Percentiles rank a stretch among this genome's conserved stretches.
Evolutionary conservation across 2,888 invertebrate species (phyloP).

Genomic region (Candidula unifasciata): DNA sequence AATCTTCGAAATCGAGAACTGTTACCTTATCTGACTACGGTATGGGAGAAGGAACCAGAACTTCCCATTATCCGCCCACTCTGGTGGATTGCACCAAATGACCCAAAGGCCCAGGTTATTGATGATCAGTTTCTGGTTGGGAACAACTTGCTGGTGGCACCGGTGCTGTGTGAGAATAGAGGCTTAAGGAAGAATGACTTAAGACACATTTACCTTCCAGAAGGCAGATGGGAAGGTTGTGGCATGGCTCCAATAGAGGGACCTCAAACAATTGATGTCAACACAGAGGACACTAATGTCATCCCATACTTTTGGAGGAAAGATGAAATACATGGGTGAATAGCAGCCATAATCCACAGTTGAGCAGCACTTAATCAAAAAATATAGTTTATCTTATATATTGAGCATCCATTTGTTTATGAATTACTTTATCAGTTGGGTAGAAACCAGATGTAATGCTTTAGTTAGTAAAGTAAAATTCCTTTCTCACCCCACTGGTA

Average conservation of each 20-base stretch:
- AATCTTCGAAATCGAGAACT: slow-evolving; percentile 44
- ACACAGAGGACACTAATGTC: slow-evolving; percentile 19
- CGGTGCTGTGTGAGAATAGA: slow-evolving; percentile 54
- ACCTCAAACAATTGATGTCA: background rate
- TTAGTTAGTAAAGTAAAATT: no score
- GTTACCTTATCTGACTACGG: slow-evolving; percentile 52
- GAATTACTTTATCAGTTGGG: no score
- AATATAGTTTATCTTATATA: background rate
- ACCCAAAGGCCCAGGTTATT: slow-evolving; percentile 50
- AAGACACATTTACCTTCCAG: slow-evolving; percentile 55
- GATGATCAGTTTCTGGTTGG: slow-evolving; percentile 59
- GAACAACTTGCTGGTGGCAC: slow-evolving; percentile 55
- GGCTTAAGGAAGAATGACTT: slow-evolving; percentile 47
- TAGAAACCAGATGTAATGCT: no score
- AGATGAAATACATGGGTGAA: background rate
- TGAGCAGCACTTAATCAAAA: background rate
- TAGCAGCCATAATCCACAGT: background rate
- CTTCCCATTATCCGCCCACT: slow-evolving; percentile 57
- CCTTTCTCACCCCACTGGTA: no score
- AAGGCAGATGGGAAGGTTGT: slow-evolving; percentile 51
- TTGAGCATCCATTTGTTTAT: no score
- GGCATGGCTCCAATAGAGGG: slow-evolving; percentile 12
- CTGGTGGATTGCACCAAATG: slow-evolving; percentile 56
- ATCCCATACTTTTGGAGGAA: slow-evolving; percentile 51
- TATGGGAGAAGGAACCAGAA: slow-evolving; percentile 48